Conservation (phyloP, 2,797 vertebrate genomes). For the Odontamblyopus lacepedii region DNA sequence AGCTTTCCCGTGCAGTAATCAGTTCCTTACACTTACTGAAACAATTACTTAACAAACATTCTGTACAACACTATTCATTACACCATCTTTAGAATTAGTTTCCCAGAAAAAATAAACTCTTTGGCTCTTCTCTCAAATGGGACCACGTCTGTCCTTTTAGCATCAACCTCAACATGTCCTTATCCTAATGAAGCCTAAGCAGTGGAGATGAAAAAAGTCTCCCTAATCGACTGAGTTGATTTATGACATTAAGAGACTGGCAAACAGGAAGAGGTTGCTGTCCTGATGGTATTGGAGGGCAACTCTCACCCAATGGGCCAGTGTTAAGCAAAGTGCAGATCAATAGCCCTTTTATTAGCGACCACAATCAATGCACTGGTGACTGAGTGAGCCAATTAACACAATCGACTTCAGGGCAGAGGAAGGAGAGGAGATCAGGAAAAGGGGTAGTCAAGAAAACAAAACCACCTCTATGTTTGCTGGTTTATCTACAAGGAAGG, state of each 20-base stretch:
- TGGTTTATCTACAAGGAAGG: constrained; percentile 48
- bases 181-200: constrained; percentile 32
- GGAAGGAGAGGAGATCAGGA: constrained; percentile 42
- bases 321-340: constrained; percentile 85
- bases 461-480: constrained; percentile 70
- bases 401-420: constrained; percentile 76
- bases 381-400: constrained; percentile 87
- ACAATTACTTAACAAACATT: background rate
- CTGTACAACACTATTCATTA: constrained; percentile 16
- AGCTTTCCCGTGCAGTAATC: constrained; percentile 2
- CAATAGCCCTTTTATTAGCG: constrained; percentile 88
- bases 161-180: constrained; percentile 31
- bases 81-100: constrained; percentile 5
- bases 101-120: constrained; percentile 7
- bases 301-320: constrained; percentile 71
- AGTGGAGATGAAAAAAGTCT: constrained; percentile 42
- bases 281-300: constrained; percentile 83
- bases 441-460: constrained; percentile 50
- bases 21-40: constrained; percentile 10
- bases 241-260: constrained; percentile 79
- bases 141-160: constrained; percentile 10
- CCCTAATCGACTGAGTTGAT: constrained; percentile 75
- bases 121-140: constrained; percentile 5
- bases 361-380: constrained; percentile 86
- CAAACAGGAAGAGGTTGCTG: constrained; percentile 85